These are phyloP conservation scores for Platygyra sinensis DNA, from an alignment of 64 coral and sea anemone species.

Conservation along the genomic window DNA sequence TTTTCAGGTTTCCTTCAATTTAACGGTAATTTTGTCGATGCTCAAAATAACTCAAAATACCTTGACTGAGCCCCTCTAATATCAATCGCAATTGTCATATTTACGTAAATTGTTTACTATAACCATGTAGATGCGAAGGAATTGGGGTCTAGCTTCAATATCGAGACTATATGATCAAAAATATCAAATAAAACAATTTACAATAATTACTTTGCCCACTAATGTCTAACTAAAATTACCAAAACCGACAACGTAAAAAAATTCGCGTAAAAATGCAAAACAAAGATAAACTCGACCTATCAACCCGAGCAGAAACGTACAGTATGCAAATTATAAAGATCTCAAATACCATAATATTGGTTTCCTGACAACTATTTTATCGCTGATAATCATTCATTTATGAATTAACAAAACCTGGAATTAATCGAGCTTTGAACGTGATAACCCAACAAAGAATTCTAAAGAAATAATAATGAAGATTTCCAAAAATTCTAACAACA, in stretches of 20 bases:
- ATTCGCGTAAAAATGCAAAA: not conserved
- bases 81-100: not conserved
- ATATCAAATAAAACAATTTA: too few relatives aligned
- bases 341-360: constrained; percentile 22
- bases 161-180: too few relatives aligned
- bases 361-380: not conserved
- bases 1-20: too few relatives aligned
- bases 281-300: not conserved
- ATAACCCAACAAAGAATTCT: not conserved
- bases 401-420: not conserved
- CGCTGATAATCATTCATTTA: not conserved
- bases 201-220: too few relatives aligned
- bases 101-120: not conserved
- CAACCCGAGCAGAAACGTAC: not conserved
- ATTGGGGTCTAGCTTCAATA: too few relatives aligned
- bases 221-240: too few relatives aligned
- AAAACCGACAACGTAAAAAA: too few relatives aligned
- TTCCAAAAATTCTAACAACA: too few relatives aligned
- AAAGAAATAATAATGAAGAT: not conserved
- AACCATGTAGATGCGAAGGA: too few relatives aligned
- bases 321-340: constrained; percentile 22
- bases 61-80: too few relatives aligned
- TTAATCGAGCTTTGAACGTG: not conserved
- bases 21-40: too few relatives aligned
- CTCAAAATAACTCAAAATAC: too few relatives aligned